Conservation (phyloP, 2,888 invertebrate genomes). For the Myopa testacea region DNA sequence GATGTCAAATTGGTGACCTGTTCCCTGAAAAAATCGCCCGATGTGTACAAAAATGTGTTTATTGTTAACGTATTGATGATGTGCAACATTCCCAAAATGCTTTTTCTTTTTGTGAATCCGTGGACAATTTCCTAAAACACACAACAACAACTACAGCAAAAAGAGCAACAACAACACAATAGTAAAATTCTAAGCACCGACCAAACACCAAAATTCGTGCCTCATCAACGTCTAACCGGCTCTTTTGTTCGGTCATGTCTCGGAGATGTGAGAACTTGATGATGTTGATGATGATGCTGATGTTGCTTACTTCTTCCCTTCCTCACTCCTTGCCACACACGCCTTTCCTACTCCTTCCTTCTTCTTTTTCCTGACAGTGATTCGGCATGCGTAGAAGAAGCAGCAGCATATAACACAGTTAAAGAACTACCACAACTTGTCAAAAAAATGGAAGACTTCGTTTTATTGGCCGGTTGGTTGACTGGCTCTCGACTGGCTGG, state of each 20-base stretch:
- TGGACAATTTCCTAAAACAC: no score
- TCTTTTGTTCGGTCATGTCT: no score
- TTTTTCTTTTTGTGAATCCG: neutral
- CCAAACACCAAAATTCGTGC: no score
- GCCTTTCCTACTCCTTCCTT: neutral
- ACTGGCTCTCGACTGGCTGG: no score
- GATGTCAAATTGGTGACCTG: constrained; percentile 15
- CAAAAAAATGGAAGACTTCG: constrained; percentile 47
- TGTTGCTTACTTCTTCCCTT: neutral
- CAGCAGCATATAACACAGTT: constrained; percentile 45
- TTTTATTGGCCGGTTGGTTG: neutral
- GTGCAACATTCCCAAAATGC: constrained; percentile 29
- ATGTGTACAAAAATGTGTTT: constrained; percentile 23
- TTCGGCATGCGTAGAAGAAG: neutral
- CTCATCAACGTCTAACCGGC: no score
- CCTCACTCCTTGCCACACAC: neutral
- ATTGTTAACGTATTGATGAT: constrained; percentile 40
- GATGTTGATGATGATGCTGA: neutral
- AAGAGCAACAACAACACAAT: no score
- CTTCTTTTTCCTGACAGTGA: neutral
- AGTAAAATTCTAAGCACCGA: no score
- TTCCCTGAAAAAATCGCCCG: no score
- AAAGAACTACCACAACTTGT: constrained; percentile 57
- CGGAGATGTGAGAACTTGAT: neutral
- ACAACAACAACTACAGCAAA: no score